Percentiles rank a stretch among this genome's conserved stretches.
phyloP scores from a whole-genome alignment of 1,140 invertebrate genomes.

The Bactericera cockerelli region DNA sequence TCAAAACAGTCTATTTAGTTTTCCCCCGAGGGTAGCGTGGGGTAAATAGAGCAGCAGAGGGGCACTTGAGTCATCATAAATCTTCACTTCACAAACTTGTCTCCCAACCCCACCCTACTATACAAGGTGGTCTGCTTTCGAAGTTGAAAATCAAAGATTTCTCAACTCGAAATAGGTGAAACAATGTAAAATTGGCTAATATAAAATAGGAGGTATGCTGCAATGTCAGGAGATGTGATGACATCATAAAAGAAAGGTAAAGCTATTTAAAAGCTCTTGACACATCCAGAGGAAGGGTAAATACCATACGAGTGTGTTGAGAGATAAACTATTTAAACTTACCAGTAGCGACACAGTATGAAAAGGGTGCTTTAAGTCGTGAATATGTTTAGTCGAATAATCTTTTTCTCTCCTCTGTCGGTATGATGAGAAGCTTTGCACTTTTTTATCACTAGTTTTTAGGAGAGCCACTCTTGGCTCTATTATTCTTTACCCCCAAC shows the following conservation, averaged over 20 bases:
- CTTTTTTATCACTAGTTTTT: constrained; percentile 5
- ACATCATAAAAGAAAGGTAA: too few relatives aligned
- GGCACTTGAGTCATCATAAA: constrained; percentile 4
- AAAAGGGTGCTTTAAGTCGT: not conserved
- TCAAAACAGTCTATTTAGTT: constrained; percentile 5
- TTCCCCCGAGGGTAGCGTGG: not conserved
- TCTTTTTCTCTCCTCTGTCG: not conserved
- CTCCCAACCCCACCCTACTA: not conserved
- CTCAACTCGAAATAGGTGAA: too few relatives aligned
- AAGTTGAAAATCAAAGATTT: too few relatives aligned
- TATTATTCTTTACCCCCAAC: not conserved
- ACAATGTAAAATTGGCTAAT: too few relatives aligned
- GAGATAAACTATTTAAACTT: too few relatives aligned
- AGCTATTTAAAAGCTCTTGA: too few relatives aligned
- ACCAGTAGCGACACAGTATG: too few relatives aligned
- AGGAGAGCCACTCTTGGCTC: not conserved
- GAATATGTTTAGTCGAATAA: constrained; percentile 3
- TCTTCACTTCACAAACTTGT: constrained; percentile 3
- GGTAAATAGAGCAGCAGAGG: not conserved
- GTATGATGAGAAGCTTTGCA: constrained; percentile 2
- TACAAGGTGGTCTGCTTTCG: too few relatives aligned
- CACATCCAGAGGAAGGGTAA: too few relatives aligned
- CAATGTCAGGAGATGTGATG: too few relatives aligned
- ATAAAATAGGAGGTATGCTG: too few relatives aligned
- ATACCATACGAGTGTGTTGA: too few relatives aligned